Percentiles rank a stretch among this genome's conserved stretches.
Conservation (phyloP, 2,888 invertebrate genomes). For the Zelleria hepariella region DNA sequence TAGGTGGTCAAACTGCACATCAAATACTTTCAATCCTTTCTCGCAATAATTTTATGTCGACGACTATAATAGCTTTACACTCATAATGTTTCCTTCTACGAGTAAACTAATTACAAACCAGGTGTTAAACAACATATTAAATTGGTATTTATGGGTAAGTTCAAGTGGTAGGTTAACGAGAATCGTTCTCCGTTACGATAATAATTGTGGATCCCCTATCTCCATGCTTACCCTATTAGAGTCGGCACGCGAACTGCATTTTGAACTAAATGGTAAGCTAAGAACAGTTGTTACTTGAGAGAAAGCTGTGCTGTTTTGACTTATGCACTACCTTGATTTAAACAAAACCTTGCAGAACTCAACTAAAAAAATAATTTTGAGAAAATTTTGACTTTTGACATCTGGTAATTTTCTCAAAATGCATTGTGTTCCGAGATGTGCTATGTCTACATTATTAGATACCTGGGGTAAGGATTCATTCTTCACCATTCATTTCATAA, state of each 20-base stretch:
- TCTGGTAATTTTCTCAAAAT: no score
- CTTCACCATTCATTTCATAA: no score
- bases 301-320: no score
- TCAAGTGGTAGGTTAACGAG: slow-evolving; percentile 8
- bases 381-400: no score
- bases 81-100: neutral
- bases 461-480: no score
- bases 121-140: slow-evolving; percentile 1
- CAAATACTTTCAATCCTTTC: neutral
- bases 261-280: neutral
- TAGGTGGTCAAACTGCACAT: neutral
- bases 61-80: neutral
- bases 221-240: neutral
- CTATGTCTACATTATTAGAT: no score
- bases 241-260: slow-evolving; percentile 5
- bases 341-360: no score
- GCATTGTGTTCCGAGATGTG: no score
- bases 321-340: no score
- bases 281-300: neutral
- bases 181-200: slow-evolving; percentile 1
- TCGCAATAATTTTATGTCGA: neutral
- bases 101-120: neutral
- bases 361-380: no score
- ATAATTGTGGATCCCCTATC: slow-evolving; percentile 11
- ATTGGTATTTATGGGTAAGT: slow-evolving; percentile 4